Conservation (phyloP, 2,797 vertebrate genomes). For the Microctenopoma stevenorrisi region DNA sequence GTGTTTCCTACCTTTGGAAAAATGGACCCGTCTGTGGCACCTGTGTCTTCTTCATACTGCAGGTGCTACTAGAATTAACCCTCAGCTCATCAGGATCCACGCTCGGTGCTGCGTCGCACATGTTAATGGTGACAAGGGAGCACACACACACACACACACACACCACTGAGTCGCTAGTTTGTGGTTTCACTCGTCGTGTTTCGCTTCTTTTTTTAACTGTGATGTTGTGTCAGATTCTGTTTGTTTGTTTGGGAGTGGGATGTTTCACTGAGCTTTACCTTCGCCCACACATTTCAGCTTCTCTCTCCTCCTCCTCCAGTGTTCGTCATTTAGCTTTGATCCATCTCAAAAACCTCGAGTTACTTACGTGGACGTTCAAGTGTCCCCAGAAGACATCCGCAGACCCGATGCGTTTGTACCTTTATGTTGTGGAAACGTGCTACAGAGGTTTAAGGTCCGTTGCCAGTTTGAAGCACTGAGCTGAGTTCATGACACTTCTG, state of each 20-base stretch:
- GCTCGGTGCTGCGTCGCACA: not conserved
- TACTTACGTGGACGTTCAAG: too few relatives aligned
- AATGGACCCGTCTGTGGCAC: too few relatives aligned
- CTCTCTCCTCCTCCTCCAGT: conserved; percentile 12
- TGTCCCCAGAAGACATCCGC: too few relatives aligned
- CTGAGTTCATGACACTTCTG: too few relatives aligned
- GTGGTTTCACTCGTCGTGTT: conserved; percentile 1
- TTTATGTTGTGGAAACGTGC: too few relatives aligned
- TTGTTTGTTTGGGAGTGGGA: conserved; percentile 41
- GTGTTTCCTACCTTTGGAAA: too few relatives aligned
- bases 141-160: conserved; percentile 1
- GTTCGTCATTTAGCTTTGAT: conserved; percentile 19
- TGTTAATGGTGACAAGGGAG: conserved; percentile 3
- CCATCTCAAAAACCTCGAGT: not conserved
- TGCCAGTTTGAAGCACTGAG: too few relatives aligned
- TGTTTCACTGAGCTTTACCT: conserved; percentile 28
- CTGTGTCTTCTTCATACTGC: too few relatives aligned
- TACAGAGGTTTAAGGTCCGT: too few relatives aligned
- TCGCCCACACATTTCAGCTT: conserved; percentile 38
- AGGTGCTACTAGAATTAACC: too few relatives aligned
- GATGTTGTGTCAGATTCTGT: conserved; percentile 5
- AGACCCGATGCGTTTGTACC: too few relatives aligned
- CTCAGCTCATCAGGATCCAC: too few relatives aligned
- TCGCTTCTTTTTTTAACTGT: conserved; percentile 1
- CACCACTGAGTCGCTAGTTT: not conserved